Conservation (phyloP, 2,888 invertebrate species). For the Trachelus iudaicus region DNA sequence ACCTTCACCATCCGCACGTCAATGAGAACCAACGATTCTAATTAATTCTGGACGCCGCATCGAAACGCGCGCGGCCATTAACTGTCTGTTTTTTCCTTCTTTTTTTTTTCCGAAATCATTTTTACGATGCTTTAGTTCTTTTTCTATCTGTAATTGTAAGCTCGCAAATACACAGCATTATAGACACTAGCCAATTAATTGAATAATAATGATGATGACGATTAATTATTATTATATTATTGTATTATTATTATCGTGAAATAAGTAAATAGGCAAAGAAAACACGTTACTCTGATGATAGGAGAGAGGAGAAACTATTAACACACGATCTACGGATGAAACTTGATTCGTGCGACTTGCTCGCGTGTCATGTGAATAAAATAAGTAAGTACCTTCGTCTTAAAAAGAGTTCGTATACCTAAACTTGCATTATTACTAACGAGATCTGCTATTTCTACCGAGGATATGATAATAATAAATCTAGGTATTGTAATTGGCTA, state of each 20-base stretch:
- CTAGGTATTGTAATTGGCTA: conserved; percentile 53
- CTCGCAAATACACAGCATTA: conserved; percentile 46
- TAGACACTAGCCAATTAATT: conserved; percentile 47
- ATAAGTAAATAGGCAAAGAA: conserved; percentile 32
- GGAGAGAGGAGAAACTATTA: conserved; percentile 21
- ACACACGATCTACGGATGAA: conserved; percentile 20
- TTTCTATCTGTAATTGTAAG: conserved; percentile 45
- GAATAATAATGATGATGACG: conserved; percentile 32
- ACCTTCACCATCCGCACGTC: no score
- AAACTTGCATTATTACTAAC: conserved; percentile 31
- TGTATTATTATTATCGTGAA: conserved; percentile 43
- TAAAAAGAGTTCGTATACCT: conserved; percentile 29
- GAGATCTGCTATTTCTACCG: conserved; percentile 59
- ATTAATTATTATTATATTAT: conserved; percentile 42
- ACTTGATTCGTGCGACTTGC: conserved; percentile 23
- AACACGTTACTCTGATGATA: conserved; percentile 36
- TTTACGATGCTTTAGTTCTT: conserved; percentile 44
- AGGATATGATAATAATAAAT: conserved; percentile 40
- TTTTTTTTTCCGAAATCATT: conserved; percentile 38
- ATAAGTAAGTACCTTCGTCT: conserved; percentile 34
- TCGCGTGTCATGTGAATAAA: conserved; percentile 22
- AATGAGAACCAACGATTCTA: no score
- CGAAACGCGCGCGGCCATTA: no score
- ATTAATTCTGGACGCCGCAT: no score
- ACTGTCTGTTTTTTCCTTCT: no score